These are phyloP conservation scores for Eleginops maclovinus DNA, from an alignment of 2,113 vertebrate species.

Conservation along the genomic window DNA sequence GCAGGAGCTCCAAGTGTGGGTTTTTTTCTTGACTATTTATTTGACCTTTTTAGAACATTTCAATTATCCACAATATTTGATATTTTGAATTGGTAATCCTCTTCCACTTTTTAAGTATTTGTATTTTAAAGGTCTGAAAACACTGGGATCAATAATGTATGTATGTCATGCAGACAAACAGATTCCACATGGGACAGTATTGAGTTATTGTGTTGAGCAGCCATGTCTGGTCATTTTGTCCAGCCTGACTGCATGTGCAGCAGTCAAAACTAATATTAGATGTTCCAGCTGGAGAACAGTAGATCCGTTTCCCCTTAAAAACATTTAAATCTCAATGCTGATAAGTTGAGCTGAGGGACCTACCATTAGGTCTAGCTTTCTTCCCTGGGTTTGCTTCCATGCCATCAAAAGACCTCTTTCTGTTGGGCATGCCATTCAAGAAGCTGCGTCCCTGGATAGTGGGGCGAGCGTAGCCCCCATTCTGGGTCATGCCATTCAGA, in stretches of 20 bases:
- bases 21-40: too few relatives aligned
- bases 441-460: constrained; percentile 82
- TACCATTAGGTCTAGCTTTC: constrained; percentile 93
- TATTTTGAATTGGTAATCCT: too few relatives aligned
- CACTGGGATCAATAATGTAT: too few relatives aligned
- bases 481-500: constrained; percentile 87
- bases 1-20: too few relatives aligned
- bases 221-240: background rate
- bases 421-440: constrained; percentile 86
- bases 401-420: constrained; percentile 94
- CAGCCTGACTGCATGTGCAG: background rate
- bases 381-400: constrained; percentile 88
- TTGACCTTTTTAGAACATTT: too few relatives aligned
- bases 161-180: background rate
- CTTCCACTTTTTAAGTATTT: too few relatives aligned
- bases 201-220: background rate
- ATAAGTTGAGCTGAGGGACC: constrained; percentile 26
- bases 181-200: background rate
- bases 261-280: background rate
- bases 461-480: constrained; percentile 86
- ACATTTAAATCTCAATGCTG: background rate
- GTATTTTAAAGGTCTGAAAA: too few relatives aligned
- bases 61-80: too few relatives aligned
- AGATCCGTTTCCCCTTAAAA: background rate
- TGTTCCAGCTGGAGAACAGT: background rate